Conservation (phyloP, 2,113 vertebrate genomes). For the Potamarius usumacintae region DNA sequence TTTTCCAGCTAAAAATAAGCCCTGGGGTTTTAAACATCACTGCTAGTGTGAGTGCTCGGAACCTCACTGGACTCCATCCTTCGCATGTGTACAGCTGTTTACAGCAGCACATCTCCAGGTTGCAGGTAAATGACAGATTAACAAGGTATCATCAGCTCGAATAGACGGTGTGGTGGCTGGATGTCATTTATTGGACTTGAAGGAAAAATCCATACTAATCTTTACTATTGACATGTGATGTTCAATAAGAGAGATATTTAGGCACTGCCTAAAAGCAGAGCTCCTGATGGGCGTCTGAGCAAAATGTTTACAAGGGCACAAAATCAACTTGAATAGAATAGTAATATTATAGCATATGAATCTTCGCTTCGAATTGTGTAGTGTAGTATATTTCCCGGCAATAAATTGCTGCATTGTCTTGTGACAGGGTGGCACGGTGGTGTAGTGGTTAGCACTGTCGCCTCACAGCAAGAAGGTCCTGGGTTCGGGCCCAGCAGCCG, state of each 20-base stretch:
- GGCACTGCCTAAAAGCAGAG: no score
- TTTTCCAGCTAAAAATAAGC: slow-evolving; percentile 81
- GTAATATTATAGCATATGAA: no score
- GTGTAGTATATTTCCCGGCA: no score
- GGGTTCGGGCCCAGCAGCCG: no score
- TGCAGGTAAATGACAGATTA: slow-evolving; percentile 80
- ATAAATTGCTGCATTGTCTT: no score
- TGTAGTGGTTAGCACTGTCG: no score
- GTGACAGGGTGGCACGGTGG: no score
- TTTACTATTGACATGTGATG: background rate
- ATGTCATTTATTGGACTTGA: background rate
- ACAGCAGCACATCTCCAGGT: slow-evolving; percentile 83
- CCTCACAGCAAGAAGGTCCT: no score
- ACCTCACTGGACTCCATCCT: slow-evolving; percentile 73
- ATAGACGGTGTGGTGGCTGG: background rate
- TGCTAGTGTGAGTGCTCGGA: slow-evolving; percentile 77
- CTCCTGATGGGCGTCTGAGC: no score
- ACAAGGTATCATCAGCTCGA: background rate
- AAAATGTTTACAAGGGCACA: no score
- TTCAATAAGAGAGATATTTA: background rate
- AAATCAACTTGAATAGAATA: no score
- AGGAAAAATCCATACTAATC: background rate
- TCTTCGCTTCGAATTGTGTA: no score
- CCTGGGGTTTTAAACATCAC: slow-evolving; percentile 83
- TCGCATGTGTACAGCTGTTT: slow-evolving; percentile 76